Evolutionary conservation across 2,888 invertebrate genomes (phyloP).

Genomic region (Drosophila aldrichi): DNA sequence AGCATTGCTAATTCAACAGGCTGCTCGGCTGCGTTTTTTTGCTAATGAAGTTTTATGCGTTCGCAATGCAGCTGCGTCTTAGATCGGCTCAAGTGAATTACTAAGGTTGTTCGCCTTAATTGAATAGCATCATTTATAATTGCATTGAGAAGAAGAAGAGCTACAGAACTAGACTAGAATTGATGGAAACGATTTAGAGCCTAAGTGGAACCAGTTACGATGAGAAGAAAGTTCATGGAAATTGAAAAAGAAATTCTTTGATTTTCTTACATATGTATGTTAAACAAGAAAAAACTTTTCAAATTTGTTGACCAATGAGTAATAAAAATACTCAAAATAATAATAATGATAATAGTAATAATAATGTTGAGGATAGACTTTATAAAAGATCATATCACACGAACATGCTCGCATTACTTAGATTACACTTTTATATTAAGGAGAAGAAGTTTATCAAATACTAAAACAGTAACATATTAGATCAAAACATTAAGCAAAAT

Average conservation of each 20-base stretch:
- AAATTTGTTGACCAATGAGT: background rate
- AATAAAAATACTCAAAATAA: background rate
- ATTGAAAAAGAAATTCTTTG: background rate
- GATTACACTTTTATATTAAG: too few relatives aligned
- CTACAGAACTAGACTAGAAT: constrained; percentile 2
- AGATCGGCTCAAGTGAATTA: constrained; percentile 20
- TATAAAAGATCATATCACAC: too few relatives aligned
- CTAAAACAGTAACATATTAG: too few relatives aligned
- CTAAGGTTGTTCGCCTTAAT: constrained; percentile 50
- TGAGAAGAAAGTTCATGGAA: background rate
- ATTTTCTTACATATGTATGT: too few relatives aligned
- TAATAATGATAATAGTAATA: background rate
- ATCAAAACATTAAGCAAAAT: too few relatives aligned
- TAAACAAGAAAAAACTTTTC: too few relatives aligned
- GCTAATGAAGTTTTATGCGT: constrained; percentile 77
- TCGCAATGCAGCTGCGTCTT: constrained; percentile 62
- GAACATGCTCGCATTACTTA: too few relatives aligned
- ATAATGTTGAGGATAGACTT: background rate
- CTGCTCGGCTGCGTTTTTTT: constrained; percentile 36
- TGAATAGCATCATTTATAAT: constrained; percentile 55
- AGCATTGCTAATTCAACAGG: constrained; percentile 70
- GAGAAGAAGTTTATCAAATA: too few relatives aligned
- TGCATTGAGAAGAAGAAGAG: constrained; percentile 17
- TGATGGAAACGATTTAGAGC: constrained; percentile 1
- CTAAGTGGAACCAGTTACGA: background rate